Percentiles rank a stretch among this genome's conserved stretches.
These are phyloP conservation scores for Drymonia ruficornis DNA, from an alignment of 2,888 invertebrate species.

Conservation along the genomic window DNA sequence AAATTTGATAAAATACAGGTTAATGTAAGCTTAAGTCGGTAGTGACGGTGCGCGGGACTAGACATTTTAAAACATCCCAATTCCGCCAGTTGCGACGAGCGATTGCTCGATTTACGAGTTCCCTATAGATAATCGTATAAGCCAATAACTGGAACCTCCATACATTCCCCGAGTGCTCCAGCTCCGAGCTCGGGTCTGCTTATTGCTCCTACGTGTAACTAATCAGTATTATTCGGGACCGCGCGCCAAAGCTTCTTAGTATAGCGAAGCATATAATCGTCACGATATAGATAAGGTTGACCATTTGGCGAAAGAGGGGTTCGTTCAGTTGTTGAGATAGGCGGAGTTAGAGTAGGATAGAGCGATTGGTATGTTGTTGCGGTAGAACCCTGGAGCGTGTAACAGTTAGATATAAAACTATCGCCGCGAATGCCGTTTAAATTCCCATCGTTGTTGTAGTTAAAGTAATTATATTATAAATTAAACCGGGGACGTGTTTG, in stretches of 20 bases:
- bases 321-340: slow-evolving; percentile 15
- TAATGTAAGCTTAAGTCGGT: slow-evolving; percentile 61
- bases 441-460: slow-evolving; percentile 48
- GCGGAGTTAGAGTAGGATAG: slow-evolving; percentile 25
- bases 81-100: neutral
- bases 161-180: neutral
- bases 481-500: neutral
- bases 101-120: slow-evolving; percentile 1
- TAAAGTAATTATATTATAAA: slow-evolving; percentile 16
- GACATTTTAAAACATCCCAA: slow-evolving; percentile 9
- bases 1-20: slow-evolving; percentile 64
- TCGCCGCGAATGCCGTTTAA: slow-evolving; percentile 30
- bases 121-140: slow-evolving; percentile 4
- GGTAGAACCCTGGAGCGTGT: slow-evolving; percentile 31
- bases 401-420: slow-evolving; percentile 22
- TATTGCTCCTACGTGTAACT: slow-evolving; percentile 24
- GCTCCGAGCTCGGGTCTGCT: slow-evolving; percentile 19
- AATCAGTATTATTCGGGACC: slow-evolving; percentile 56
- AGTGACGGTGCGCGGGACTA: slow-evolving; percentile 71
- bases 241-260: slow-evolving; percentile 59
- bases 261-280: slow-evolving; percentile 33
- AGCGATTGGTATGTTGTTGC: slow-evolving; percentile 22
- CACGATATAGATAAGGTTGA: slow-evolving; percentile 33
- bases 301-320: slow-evolving; percentile 5
- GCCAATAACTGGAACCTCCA: neutral